These are phyloP conservation scores for Tetranychus cinnabarinus DNA, from an alignment of 1,140 invertebrate species.

Conservation along the genomic window DNA sequence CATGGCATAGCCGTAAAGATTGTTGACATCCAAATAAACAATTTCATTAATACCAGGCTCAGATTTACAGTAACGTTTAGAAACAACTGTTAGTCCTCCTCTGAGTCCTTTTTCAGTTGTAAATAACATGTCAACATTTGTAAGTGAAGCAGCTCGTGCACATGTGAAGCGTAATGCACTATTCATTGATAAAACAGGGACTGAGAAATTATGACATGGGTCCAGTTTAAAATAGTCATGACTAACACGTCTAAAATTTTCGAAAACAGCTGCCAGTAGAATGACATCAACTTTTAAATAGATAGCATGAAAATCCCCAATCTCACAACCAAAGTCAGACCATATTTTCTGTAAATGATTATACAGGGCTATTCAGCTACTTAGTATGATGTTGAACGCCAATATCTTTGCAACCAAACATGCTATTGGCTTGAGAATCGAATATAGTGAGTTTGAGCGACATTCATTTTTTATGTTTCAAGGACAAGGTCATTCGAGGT, in stretches of 20 bases:
- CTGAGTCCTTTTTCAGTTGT: conserved; percentile 1
- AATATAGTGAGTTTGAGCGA: too few species aligned
- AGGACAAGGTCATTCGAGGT: too few species aligned
- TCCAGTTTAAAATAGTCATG: neutral
- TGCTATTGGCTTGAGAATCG: too few species aligned
- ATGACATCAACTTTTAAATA: neutral
- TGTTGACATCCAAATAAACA: neutral
- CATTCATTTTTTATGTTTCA: too few species aligned
- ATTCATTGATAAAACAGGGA: neutral
- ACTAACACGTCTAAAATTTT: neutral
- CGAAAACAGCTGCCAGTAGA: neutral
- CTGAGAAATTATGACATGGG: neutral
- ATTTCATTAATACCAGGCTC: neutral
- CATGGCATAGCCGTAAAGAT: neutral
- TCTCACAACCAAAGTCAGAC: neutral
- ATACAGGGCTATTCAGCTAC: too few species aligned
- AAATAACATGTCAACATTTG: neutral
- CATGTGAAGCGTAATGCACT: neutral
- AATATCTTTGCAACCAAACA: too few species aligned
- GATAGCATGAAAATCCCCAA: neutral
- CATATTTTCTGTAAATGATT: neutral
- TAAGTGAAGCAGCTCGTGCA: neutral
- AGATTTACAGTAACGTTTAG: neutral
- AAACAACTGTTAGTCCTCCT: neutral
- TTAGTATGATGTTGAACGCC: too few species aligned